Base-by-base conservation (phyloP, 2,113 vertebrate genomes). In the Ptychochromis oligacanthus region DNA sequence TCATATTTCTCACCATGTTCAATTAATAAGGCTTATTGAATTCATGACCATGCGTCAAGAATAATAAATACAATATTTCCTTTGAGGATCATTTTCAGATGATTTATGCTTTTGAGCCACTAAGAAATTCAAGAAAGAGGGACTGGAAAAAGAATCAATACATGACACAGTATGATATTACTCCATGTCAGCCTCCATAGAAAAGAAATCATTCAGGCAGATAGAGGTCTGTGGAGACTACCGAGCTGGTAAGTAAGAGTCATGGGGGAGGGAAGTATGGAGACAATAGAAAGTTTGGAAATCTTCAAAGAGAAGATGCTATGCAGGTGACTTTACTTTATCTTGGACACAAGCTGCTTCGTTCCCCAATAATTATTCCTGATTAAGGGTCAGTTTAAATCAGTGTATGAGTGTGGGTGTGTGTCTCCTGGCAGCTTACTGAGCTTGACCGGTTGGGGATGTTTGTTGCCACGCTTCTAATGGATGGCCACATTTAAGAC, bases 1-100 rank as follows among this genome's bases (percentile, higher is more conserved):
- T 92, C 93, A 93, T 95, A 94, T 93, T 93, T 95, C 94, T 94
- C 93, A 88, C 91, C 88, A 84, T 92, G 88, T 92, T 91, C 94
- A 92, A 95, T 96, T 95, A 95, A 95, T 95, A 94, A 93, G 86
- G 88, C 65, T 86, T 93, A 96, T 95, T 94, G 94, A 93, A 92
- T 95, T 95, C 94, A 89, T 94, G 92, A 94, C 93, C 90, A 79
- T 70, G 89, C 79, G 90, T 94, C 95, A 93, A 91, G 91, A 94
- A 95, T 95, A 95, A 96, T 94, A 95, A 91, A 95, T 95, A 91
- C 90, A 93, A 91, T 93, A 92, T 93, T 94, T 93, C 94, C 92
- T 91, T 94, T 81, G 93, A 92, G 91, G 86, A 93, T 93, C 89
- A 90, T 93, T 93, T 92, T 86, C 28, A 40, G 83, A 87, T 95